phyloP scores from a whole-genome alignment of 92 coral and sea anemone species.

The Umimayanthus chanpuru region DNA sequence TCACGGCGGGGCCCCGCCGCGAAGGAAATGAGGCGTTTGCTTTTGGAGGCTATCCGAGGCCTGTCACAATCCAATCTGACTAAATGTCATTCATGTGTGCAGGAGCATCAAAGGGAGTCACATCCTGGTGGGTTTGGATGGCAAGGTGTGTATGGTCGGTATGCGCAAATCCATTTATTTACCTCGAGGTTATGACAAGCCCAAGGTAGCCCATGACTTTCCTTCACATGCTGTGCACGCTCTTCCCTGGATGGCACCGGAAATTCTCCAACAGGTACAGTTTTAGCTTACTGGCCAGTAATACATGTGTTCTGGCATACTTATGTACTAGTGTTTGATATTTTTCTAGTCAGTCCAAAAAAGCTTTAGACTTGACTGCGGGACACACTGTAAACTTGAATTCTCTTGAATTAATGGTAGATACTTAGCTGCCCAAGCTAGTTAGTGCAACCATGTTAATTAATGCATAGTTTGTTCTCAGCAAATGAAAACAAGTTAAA shows the following conservation, averaged over 20 bases:
- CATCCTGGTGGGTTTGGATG: slow-evolving; percentile 73
- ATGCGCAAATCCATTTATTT: slow-evolving; percentile 84
- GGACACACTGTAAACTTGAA: background rate
- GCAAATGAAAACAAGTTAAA: background rate
- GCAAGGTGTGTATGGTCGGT: slow-evolving; percentile 82
- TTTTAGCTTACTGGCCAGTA: background rate
- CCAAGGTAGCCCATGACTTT: slow-evolving; percentile 79
- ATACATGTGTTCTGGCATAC: background rate
- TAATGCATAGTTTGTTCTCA: background rate
- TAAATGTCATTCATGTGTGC: background rate
- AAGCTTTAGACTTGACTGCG: background rate
- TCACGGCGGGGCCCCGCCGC: no score
- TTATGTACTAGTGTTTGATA: background rate
- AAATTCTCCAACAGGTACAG: slow-evolving; percentile 87
- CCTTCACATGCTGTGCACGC: slow-evolving; percentile 88
- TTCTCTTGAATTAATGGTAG: no score
- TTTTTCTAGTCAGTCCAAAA: no score
- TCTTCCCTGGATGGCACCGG: slow-evolving; percentile 98
- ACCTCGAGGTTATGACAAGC: slow-evolving; percentile 60
- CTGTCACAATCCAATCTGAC: no score
- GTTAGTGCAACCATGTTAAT: background rate
- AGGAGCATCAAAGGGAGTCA: slow-evolving; percentile 95
- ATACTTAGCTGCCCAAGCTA: no score
- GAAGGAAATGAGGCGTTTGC: no score
- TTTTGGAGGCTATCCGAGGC: no score